Evolutionary conservation across 2,888 invertebrate genomes (phyloP), one percentile per base, ranked within the genome.

Genomic region (Agonopterix alstromeriana): DNA sequence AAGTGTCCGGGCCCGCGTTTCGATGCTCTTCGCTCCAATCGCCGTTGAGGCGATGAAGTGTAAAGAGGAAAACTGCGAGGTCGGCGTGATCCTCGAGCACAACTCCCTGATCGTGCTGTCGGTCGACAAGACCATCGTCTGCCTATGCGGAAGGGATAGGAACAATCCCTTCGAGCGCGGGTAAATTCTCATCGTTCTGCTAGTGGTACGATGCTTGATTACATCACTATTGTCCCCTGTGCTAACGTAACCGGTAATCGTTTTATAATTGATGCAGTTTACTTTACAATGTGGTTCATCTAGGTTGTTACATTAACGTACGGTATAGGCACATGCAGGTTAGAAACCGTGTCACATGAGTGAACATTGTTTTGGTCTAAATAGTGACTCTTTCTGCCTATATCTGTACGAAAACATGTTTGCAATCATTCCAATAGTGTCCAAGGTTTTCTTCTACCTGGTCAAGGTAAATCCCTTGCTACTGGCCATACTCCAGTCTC

Each of bases 21-120:
- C 82, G 74, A 88, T 87, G 87, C 86, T 85, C 85, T 86, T 86
- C 81, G 78, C 87, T 85, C 81, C 82, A 61, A 84, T 88, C 86
- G 87, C 85, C 83, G 78, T 77, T 55, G 83, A 83, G 82, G 87
- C 88, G 88, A 89, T 89, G 89, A 89, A 89, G 89, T 89, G 89
- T 79, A 88, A 88, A 82, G 89, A 86, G 84, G 88, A 85, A 78
- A 89, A 89, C 73, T 89, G 89, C 70, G 89, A 89, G 75, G 88
- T 89, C 56, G 89, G 88, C 70, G 87, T 89, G 74, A 79, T 89
- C 63, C 80, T 87, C 65, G 89, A 87, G 67, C 85, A 81, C 76
- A 87, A 88, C 73, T 88, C 89, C 51, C 65, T 89, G 75, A 89
- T 89, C 63, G 88, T 89, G 66, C 77, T 89, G 54, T 83, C 89